A percentile compares a stretch with the other conserved stretches of the same genome.
Evolutionary conservation across 2,113 vertebrate genomes (phyloP).

Genomic region (Lutjanus erythropterus): DNA sequence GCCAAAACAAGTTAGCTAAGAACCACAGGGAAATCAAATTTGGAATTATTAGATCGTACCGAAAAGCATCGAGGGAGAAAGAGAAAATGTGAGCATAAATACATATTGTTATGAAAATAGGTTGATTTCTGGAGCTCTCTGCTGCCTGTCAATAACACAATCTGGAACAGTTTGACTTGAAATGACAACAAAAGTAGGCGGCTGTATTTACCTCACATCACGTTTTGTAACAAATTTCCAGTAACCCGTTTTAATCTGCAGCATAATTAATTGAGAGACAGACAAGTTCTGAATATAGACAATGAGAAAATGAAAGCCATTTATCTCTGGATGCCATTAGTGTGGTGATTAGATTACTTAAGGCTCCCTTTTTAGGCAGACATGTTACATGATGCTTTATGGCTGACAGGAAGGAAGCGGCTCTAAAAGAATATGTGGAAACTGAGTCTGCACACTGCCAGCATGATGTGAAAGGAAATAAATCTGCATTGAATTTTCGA

Average conservation of each 20-base stretch:
- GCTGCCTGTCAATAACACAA: slow-evolving; percentile 36
- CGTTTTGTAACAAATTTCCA: background rate
- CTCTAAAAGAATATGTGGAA: background rate
- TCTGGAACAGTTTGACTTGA: slow-evolving; percentile 11
- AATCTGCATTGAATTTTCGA: background rate
- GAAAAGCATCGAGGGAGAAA: slow-evolving; percentile 54
- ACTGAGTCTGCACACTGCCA: slow-evolving; percentile 2
- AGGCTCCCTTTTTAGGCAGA: slow-evolving; percentile 34
- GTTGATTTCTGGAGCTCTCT: slow-evolving; percentile 50
- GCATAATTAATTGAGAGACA: slow-evolving; percentile 22
- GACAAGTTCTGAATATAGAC: slow-evolving; percentile 9
- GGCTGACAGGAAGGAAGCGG: slow-evolving; percentile 22
- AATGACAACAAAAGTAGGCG: background rate
- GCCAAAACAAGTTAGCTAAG: slow-evolving; percentile 79
- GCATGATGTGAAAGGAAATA: background rate
- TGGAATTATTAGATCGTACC: slow-evolving; percentile 77
- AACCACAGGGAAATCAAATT: slow-evolving; percentile 87
- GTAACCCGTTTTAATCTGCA: slow-evolving; percentile 6
- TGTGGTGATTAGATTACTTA: slow-evolving; percentile 52
- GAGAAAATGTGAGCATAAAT: slow-evolving; percentile 73
- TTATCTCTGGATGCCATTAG: slow-evolving; percentile 45
- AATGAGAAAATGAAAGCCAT: slow-evolving; percentile 44
- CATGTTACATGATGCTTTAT: slow-evolving; percentile 54
- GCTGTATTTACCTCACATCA: slow-evolving; percentile 4
- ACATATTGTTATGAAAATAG: slow-evolving; percentile 73